phyloP scores from a whole-genome alignment of 2,113 vertebrate species.

The Aegypius monachus region DNA sequence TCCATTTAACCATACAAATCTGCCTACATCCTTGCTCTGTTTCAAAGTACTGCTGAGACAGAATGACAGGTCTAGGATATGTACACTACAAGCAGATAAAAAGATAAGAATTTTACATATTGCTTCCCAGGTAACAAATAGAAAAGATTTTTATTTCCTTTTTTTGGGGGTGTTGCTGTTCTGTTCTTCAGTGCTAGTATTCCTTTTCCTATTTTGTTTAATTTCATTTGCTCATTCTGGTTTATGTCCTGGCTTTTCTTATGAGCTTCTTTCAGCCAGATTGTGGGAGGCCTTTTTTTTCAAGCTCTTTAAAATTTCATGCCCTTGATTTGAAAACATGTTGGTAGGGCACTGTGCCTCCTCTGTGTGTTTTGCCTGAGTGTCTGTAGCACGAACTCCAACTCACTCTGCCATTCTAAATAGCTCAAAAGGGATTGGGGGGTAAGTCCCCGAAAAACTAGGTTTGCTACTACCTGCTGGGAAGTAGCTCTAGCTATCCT shows the following conservation, averaged over 20 bases:
- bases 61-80: background rate
- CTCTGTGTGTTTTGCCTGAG: background rate
- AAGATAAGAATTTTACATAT: background rate
- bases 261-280: background rate
- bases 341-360: background rate
- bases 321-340: background rate
- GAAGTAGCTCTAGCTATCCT: background rate
- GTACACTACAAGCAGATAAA: background rate
- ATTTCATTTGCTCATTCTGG: background rate
- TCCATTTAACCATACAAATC: background rate
- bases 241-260: background rate
- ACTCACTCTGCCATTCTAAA: background rate
- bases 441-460: background rate
- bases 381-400: background rate
- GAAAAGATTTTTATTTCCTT: background rate
- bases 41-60: background rate
- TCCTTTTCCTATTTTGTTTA: background rate
- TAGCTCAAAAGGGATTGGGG: background rate
- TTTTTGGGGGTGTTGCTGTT: background rate
- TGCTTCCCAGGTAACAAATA: background rate
- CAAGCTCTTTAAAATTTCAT: slow-evolving; percentile 24
- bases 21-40: background rate
- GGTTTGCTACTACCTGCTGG: background rate
- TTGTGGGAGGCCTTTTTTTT: background rate
- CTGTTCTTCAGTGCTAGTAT: background rate